Evolutionary conservation across 2,797 vertebrate genomes (phyloP).

Genomic region (Epinephelus malabaricus): DNA sequence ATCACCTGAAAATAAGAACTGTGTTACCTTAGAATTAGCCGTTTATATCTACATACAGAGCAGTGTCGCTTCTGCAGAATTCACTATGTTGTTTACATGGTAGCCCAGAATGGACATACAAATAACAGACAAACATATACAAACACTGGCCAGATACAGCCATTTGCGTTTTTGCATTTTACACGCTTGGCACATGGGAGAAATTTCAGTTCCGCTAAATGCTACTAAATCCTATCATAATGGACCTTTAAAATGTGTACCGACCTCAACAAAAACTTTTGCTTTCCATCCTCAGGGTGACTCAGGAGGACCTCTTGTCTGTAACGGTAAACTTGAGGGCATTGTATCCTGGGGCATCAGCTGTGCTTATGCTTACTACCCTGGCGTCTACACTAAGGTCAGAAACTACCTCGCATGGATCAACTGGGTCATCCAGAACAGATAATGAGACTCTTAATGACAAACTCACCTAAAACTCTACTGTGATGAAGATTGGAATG

Average conservation of each 20-base stretch:
- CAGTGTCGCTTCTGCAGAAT: too few relatives aligned
- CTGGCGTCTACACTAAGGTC: slow-evolving; percentile 87
- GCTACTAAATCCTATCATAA: too few relatives aligned
- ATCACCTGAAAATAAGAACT: too few relatives aligned
- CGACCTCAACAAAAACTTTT: neutral
- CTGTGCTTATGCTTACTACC: slow-evolving; percentile 83
- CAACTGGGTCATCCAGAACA: slow-evolving; percentile 63
- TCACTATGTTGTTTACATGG: too few relatives aligned
- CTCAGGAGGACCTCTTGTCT: slow-evolving; percentile 88
- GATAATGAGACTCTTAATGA: slow-evolving; percentile 25
- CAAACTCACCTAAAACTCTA: neutral
- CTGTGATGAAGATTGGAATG: slow-evolving; percentile 12
- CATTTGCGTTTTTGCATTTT: too few relatives aligned
- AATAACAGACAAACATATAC: too few relatives aligned
- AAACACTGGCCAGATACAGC: too few relatives aligned
- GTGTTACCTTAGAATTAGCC: too few relatives aligned
- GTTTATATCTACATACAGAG: too few relatives aligned
- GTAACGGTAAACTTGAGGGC: slow-evolving; percentile 83
- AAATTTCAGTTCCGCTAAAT: too few relatives aligned
- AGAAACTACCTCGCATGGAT: slow-evolving; percentile 86
- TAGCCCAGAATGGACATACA: too few relatives aligned
- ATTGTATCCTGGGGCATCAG: slow-evolving; percentile 89
- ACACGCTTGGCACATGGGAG: too few relatives aligned
- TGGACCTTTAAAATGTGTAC: neutral
- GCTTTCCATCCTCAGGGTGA: slow-evolving; percentile 80